These are phyloP conservation scores for Aleadryas rufinucha DNA, from an alignment of 2,113 vertebrate species.

Conservation along the genomic window DNA sequence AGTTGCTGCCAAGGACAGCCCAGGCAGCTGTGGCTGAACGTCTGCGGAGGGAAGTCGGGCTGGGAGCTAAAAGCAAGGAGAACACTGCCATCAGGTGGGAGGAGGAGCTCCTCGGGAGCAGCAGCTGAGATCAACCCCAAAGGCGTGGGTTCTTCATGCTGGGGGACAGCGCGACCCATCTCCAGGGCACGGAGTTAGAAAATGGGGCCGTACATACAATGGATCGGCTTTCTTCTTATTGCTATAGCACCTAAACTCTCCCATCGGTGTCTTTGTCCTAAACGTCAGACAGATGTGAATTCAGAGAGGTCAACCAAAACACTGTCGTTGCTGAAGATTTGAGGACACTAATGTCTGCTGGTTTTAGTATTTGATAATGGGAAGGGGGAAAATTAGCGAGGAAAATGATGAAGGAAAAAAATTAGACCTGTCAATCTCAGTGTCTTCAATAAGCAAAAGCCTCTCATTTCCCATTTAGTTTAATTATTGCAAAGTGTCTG, in stretches of 20 bases:
- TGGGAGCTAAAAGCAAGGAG: neutral
- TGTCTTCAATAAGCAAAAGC: neutral
- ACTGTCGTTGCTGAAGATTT: neutral
- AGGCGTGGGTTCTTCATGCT: accelerated
- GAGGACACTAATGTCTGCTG: neutral
- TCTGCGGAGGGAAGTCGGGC: accelerated
- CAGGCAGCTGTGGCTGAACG: accelerated
- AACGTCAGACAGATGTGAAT: neutral
- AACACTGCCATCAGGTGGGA: conserved; percentile 52
- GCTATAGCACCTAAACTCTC: neutral
- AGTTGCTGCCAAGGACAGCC: neutral
- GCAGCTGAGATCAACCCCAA: accelerated
- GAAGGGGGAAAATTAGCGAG: neutral
- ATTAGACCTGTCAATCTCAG: neutral
- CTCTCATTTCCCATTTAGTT: neutral
- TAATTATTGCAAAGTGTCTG: neutral
- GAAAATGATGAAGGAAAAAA: neutral
- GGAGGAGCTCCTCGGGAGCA: neutral
- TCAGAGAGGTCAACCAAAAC: neutral
- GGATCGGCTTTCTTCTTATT: neutral
- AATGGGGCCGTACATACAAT: accelerated
- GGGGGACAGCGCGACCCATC: accelerated
- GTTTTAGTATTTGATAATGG: neutral
- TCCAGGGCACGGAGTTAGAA: neutral
- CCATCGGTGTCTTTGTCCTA: neutral